phyloP scores from a whole-genome alignment of 1,140 invertebrate genomes.

The Papilio xuthus region DNA sequence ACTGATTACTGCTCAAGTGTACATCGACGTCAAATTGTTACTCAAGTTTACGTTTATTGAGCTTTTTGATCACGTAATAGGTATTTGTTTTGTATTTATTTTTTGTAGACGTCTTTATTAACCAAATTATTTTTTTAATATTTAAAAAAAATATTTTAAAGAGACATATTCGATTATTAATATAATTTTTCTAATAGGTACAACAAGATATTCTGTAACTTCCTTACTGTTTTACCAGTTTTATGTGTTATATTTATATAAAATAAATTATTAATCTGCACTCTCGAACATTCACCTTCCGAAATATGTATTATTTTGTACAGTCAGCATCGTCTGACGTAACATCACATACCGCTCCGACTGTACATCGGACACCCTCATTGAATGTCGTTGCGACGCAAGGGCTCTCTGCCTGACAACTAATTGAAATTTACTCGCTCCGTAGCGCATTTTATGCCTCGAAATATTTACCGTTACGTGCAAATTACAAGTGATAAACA shows the following conservation, averaged over 20 bases:
- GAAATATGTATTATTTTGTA: neutral
- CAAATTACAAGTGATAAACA: neutral
- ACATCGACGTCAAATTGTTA: conserved; percentile 17
- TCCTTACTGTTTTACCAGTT: no score
- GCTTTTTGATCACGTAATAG: neutral
- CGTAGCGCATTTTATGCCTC: conserved; percentile 28
- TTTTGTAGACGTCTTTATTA: neutral
- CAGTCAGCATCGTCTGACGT: neutral
- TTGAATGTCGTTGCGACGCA: neutral
- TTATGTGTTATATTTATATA: no score
- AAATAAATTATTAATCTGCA: no score
- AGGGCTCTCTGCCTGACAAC: conserved; percentile 30
- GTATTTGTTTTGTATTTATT: neutral
- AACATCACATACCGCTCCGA: neutral
- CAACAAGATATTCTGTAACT: no score
- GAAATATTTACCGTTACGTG: conserved; percentile 4
- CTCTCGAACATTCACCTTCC: neutral
- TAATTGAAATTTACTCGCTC: conserved; percentile 37
- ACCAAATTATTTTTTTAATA: no score
- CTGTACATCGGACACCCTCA: neutral
- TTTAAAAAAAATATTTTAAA: no score
- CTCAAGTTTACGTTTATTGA: conserved; percentile 9
- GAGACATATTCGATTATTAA: no score
- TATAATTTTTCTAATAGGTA: no score
- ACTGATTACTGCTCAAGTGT: conserved; percentile 28